A percentile compares a stretch with the other conserved stretches of the same genome.
Conservation (phyloP, 1,140 invertebrate species). For the Gyrodactylus bullatarudis region DNA sequence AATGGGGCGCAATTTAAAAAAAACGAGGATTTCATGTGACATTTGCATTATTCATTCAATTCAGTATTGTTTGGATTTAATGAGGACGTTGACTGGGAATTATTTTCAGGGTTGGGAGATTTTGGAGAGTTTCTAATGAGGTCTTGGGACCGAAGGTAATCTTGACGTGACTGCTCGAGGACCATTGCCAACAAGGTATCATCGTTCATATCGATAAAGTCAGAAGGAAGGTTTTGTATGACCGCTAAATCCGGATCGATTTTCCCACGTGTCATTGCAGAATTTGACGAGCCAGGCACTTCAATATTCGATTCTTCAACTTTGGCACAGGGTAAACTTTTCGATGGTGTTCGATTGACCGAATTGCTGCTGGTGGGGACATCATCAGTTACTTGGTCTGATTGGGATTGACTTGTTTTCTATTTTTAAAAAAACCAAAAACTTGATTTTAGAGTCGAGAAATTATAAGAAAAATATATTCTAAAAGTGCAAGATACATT, state of each 20-base stretch:
- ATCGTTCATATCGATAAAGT: conserved; percentile 3
- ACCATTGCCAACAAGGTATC: conserved; percentile 3
- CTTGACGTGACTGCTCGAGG: background rate
- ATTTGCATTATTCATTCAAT: too few species aligned
- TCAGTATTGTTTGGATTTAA: too few species aligned
- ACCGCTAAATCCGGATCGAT: background rate
- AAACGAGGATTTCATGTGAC: too few species aligned
- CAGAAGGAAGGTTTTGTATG: background rate
- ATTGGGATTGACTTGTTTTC: background rate
- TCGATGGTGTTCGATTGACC: background rate
- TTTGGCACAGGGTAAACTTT: background rate
- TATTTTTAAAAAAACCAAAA: background rate
- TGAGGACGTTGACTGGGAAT: too few species aligned
- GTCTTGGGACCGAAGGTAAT: conserved; percentile 1
- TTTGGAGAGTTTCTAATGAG: too few species aligned
- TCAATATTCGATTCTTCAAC: background rate
- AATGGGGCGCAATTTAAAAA: too few species aligned
- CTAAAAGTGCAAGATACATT: too few species aligned
- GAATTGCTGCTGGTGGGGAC: background rate
- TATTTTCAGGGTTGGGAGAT: too few species aligned
- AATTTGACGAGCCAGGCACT: background rate
- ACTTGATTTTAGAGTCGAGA: background rate
- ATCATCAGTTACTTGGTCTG: background rate
- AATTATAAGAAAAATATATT: background rate
- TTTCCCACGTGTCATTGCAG: background rate